Evolutionary conservation across 2,888 invertebrate species (phyloP), one percentile per base, ranked within the genome.

Genomic region (Caenorhabditis sp.): DNA sequence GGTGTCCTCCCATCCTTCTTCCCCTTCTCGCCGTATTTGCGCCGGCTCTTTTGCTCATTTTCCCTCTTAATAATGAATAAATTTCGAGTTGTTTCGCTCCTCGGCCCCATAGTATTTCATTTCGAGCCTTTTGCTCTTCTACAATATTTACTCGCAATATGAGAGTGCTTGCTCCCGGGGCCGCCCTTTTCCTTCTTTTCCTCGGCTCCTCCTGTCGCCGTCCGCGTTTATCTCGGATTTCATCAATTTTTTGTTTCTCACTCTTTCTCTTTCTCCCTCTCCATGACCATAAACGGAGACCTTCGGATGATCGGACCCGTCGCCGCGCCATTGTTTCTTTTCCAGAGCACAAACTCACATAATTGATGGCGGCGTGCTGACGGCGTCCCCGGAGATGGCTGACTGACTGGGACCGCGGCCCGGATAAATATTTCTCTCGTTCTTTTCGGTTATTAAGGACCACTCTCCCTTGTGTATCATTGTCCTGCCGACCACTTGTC

Each of bases 221-320:
- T 56, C 66, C 56, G 68, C 58, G 63, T 62, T 72, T 72, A 72
- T 72, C 72, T 72, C 72, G 63, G 72, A 72, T 72, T 72, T 72
- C 72, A 72, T 63, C 62, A 72, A 55, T 72, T 62, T 71, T 63
- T 63, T 72, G 63, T 70, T 68, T 52, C 58, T 68, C 58, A 39
- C 58, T 46, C 68, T n/a, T n/a, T n/a, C n/a, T n/a, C 22, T 39
- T 53, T 3, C 15, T 32, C 13, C 11, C 52, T 41, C 41, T 26
- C 39, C 30, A 9, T 9, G 9, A 50, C 68, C 50, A 68, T 58
- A 68, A n/a, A n/a, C n/a, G n/a, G n/a, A n/a, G n/a, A n/a, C n/a
- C n/a, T n/a, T n/a, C n/a, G n/a, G n/a, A n/a, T n/a, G n/a, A n/a
- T n/a, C n/a, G n/a, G n/a, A n/a, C n/a, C n/a, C n/a, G n/a, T n/a